Evolutionary conservation across 2,113 vertebrate genomes (phyloP), one percentile per base, ranked within the genome.

Genomic region (Nestor notabilis): DNA sequence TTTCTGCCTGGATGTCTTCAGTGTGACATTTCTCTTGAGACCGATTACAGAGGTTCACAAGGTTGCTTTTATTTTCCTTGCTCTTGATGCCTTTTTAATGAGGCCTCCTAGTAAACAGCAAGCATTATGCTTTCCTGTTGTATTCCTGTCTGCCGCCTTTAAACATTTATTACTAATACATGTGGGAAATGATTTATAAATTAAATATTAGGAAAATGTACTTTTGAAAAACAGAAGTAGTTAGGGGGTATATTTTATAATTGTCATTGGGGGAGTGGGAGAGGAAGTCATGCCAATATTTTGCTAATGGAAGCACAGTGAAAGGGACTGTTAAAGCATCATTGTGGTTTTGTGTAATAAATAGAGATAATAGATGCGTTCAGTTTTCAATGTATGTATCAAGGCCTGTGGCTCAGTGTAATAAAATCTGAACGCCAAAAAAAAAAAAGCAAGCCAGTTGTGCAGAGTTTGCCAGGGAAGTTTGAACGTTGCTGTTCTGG

Each of bases 81-180:
- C 97, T 97, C 97, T 96, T 96, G 98, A 98, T 98, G 98, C 97
- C 97, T 98, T 98, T 98, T 98, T 98, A 99, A 99, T 98, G 98
- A 98, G 98, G 94, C 94, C 97, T 97, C 97, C 96, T 85, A 88
- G 96, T 98, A 97, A 97, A 97, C 95, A 97, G 97, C 83, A 92
- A 96, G 97, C 96, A 93, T 95, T 98, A 92, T 95, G 95, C 96
- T 97, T 98, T 97, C 97, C 97, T 98, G 91, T 97, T 98, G 97
- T 95, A 98, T 95, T 97, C 90, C 97, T 97, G 98, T 98, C 98
- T 98, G 98, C 98, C 93, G 97, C 97, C 98, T 98, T 86, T 85
- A 96, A 95, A 95, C 97, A 79, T 98, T 98, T 98, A 97, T 98
- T 96, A 69, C 94, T 71, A 93, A 97, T 97, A 94, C 98, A 97